Percentiles rank a stretch among this genome's conserved stretches.
phyloP scores from a whole-genome alignment of 2,797 vertebrate species.

The Thalassophryne amazonica region DNA sequence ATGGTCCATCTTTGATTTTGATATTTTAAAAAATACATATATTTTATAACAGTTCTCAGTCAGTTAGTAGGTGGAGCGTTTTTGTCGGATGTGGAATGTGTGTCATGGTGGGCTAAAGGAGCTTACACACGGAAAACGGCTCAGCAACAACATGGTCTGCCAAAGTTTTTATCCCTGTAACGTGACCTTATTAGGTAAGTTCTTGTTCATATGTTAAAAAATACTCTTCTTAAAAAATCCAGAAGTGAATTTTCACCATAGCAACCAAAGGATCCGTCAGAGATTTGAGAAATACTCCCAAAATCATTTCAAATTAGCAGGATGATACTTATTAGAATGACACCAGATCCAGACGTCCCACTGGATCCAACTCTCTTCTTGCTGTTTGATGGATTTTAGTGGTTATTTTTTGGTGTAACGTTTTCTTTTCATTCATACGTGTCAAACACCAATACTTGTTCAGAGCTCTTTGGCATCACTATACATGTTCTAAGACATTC shows the following conservation, averaged over 20 bases:
- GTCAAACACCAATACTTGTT: no score
- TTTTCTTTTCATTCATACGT: no score
- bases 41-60: not conserved
- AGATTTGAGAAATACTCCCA: no score
- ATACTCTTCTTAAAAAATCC: not conserved
- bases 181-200: constrained; percentile 25
- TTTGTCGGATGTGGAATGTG: not conserved
- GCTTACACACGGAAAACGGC: not conserved
- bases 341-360: no score
- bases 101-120: not conserved
- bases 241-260: not conserved
- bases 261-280: no score
- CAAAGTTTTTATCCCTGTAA: not conserved
- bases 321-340: no score
- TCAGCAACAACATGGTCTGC: constrained; percentile 1
- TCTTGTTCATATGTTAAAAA: constrained; percentile 1
- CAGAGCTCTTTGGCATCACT: no score
- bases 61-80: not conserved
- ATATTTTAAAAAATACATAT: not conserved
- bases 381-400: no score
- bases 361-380: no score
- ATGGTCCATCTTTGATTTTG: not conserved
- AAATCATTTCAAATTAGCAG: no score
- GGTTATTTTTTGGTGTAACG: no score
- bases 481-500: no score